These are phyloP conservation scores for Drosophila mimetica DNA, from an alignment of 2,888 invertebrate species.

Conservation along the genomic window DNA sequence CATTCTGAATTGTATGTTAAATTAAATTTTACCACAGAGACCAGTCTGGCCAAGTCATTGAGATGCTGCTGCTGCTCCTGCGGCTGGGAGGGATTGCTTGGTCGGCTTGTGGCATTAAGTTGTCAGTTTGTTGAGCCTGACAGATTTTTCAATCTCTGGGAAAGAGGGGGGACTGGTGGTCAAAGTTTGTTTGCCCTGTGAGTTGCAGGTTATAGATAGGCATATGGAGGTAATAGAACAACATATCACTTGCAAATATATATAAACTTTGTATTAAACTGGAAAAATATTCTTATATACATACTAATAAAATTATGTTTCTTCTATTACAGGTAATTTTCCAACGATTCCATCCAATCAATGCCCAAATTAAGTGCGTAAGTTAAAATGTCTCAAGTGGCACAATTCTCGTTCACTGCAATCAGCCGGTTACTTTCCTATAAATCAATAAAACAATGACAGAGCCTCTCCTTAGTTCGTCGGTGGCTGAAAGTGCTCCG, in stretches of 20 bases:
- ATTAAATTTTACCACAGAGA: constrained; percentile 79
- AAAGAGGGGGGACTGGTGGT: background rate
- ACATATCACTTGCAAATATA: background rate
- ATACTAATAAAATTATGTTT: constrained; percentile 1
- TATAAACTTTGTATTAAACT: too few species aligned
- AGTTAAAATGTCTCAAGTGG: constrained; percentile 36
- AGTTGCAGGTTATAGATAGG: constrained; percentile 32
- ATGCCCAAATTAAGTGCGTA: constrained; percentile 24
- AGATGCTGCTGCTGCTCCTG: constrained; percentile 19
- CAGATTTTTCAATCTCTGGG: constrained; percentile 70
- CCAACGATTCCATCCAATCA: background rate
- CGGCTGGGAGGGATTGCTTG: constrained; percentile 24
- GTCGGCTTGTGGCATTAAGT: constrained; percentile 65
- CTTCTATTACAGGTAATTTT: constrained; percentile 60
- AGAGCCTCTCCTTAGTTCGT: constrained; percentile 27
- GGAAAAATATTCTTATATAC: background rate
- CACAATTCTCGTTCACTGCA: constrained; percentile 17
- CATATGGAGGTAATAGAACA: constrained; percentile 40
- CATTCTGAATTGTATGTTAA: constrained; percentile 77
- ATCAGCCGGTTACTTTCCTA: constrained; percentile 47
- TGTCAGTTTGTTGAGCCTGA: constrained; percentile 75
- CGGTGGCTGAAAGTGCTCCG: constrained; percentile 18
- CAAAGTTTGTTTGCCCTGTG: constrained; percentile 12
- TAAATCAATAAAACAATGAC: constrained; percentile 75
- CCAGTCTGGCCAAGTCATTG: constrained; percentile 56